These are phyloP conservation scores for Oligia latruncula DNA, from an alignment of 2,888 invertebrate species.

Conservation along the genomic window DNA sequence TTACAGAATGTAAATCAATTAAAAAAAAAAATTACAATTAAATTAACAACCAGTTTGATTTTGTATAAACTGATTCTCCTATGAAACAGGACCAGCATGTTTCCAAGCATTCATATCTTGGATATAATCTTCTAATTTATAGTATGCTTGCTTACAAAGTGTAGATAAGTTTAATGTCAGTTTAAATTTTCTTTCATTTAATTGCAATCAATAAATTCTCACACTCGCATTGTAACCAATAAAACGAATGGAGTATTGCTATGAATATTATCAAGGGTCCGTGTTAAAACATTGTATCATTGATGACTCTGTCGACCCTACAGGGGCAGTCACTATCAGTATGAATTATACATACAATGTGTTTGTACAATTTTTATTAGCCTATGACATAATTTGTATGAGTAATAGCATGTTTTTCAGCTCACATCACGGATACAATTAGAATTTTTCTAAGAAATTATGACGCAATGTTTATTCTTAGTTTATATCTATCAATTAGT, in stretches of 20 bases:
- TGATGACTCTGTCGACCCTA: constrained; percentile 15
- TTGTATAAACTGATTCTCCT: too few relatives aligned
- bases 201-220: background rate
- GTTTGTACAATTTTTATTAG: constrained; percentile 47
- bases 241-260: background rate
- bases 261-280: background rate
- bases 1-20: too few relatives aligned
- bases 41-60: too few relatives aligned
- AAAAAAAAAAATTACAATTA: too few relatives aligned
- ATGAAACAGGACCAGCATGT: too few relatives aligned
- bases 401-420: constrained; percentile 53
- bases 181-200: too few relatives aligned
- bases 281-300: background rate
- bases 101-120: too few relatives aligned
- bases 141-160: too few relatives aligned
- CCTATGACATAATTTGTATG: constrained; percentile 57
- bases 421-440: constrained; percentile 70
- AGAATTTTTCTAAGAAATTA: constrained; percentile 65
- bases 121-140: too few relatives aligned
- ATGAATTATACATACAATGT: constrained; percentile 23
- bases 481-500: constrained; percentile 40
- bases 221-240: background rate
- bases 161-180: too few relatives aligned
- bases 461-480: constrained; percentile 69
- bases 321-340: background rate